A percentile compares a stretch with the other conserved stretches of the same genome.
phyloP scores from a whole-genome alignment of 2,113 vertebrate species.

The Stictonetta naevosa region DNA sequence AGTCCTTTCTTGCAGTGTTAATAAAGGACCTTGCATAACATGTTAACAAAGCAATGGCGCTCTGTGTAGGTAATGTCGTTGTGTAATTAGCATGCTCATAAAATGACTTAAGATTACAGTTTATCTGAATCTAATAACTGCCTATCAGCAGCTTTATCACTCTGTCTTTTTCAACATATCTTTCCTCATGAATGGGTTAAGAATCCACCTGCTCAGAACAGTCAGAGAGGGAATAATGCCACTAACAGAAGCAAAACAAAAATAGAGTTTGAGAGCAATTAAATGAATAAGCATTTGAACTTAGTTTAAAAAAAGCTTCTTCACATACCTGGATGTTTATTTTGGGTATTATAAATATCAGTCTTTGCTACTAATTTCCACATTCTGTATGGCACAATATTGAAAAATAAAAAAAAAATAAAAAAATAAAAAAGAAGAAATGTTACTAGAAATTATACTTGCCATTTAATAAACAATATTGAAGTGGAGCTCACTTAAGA shows the following conservation, averaged over 20 bases:
- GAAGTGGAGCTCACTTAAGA: background rate
- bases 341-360: background rate
- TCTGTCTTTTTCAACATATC: constrained; percentile 74
- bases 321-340: background rate
- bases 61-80: constrained; percentile 79
- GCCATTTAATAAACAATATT: background rate
- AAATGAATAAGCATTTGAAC: background rate
- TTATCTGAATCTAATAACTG: constrained; percentile 85
- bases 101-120: constrained; percentile 85
- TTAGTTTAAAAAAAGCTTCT: background rate
- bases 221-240: background rate
- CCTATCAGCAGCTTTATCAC: constrained; percentile 73
- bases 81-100: constrained; percentile 84
- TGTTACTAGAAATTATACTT: background rate
- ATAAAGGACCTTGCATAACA: constrained; percentile 82
- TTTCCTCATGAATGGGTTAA: constrained; percentile 54
- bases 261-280: background rate
- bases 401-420: accelerated
- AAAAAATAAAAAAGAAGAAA: accelerated
- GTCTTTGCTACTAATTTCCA: background rate
- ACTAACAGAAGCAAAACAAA: background rate
- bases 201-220: background rate
- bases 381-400: background rate
- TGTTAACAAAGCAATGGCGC: constrained; percentile 81
- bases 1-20: constrained; percentile 83